Conservation (phyloP, 2,113 vertebrate species). For the Pygoscelis antarcticus region DNA sequence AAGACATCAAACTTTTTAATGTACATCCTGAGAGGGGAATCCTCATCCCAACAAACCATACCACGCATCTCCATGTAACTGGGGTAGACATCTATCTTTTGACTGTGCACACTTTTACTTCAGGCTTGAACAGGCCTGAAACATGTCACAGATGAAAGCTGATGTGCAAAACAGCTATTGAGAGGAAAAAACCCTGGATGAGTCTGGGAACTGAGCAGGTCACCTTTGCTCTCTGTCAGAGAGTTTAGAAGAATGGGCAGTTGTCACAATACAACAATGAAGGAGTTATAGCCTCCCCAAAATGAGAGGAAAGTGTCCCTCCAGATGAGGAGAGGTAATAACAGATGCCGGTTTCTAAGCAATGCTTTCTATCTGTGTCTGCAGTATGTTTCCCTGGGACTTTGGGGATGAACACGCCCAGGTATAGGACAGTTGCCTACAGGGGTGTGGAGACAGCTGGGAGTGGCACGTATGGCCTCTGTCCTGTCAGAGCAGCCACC, state of each 20-base stretch:
- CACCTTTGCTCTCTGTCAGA: background rate
- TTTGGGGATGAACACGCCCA: background rate
- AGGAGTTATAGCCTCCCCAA: background rate
- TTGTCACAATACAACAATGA: background rate
- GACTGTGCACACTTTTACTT: background rate
- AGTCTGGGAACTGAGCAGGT: background rate
- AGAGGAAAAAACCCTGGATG: background rate
- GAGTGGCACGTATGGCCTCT: background rate
- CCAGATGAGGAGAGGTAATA: background rate
- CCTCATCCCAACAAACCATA: background rate
- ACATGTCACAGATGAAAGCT: background rate
- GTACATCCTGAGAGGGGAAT: background rate
- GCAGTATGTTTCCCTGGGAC: background rate
- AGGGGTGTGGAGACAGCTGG: background rate
- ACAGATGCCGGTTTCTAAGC: background rate
- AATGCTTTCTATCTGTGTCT: background rate
- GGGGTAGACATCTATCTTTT: background rate
- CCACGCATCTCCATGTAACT: background rate
- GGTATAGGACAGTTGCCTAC: background rate
- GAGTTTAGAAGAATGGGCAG: background rate
- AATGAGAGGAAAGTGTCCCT: background rate
- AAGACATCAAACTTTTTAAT: background rate
- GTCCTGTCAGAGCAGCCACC: background rate
- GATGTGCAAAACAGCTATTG: background rate
- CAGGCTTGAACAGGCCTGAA: background rate